Percentiles rank a stretch among this genome's conserved stretches.
Conservation (phyloP, 2,797 vertebrate genomes). For the Taenioides sp. region DNA sequence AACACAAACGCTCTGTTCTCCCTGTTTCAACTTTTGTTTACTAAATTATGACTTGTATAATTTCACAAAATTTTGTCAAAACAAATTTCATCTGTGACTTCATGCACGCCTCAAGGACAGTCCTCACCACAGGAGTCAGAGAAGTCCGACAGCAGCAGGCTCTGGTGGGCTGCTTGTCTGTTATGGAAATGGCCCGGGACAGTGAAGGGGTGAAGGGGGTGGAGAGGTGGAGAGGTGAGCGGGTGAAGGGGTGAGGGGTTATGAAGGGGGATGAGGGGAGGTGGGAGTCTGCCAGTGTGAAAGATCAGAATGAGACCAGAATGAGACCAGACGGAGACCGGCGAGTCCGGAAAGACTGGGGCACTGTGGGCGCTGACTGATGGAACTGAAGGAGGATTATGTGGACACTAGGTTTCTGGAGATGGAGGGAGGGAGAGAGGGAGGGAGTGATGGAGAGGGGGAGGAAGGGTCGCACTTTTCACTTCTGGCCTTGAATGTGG, state of each 20-base stretch:
- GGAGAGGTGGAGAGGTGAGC: too few species aligned
- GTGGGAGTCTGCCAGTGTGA: conserved; percentile 45
- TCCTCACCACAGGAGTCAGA: background rate
- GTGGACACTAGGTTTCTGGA: conserved; percentile 62
- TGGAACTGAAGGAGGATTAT: conserved; percentile 73
- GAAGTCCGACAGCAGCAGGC: background rate
- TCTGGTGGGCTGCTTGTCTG: conserved; percentile 6
- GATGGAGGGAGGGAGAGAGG: conserved; percentile 27
- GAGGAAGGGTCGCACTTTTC: conserved; percentile 53
- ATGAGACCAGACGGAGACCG: conserved; percentile 43
- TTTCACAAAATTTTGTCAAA: background rate
- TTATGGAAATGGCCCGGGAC: conserved; percentile 19
- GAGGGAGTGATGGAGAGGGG: conserved; percentile 51
- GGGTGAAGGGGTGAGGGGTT: conserved; percentile 10
- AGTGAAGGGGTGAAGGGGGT: conserved; percentile 20
- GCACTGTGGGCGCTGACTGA: conserved; percentile 58
- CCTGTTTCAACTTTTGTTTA: too few species aligned
- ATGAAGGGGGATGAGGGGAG: too few species aligned
- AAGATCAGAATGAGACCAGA: conserved; percentile 45
- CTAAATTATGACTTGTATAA: background rate
- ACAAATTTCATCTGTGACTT: background rate
- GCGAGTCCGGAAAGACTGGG: conserved; percentile 41
- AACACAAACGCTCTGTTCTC: too few species aligned
- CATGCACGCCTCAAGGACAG: background rate
- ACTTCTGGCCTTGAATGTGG: conserved; percentile 69